A percentile compares a stretch with the other conserved stretches of the same genome.
Conservation (phyloP, 2,888 invertebrate genomes). For the Mesoligia furuncula region DNA sequence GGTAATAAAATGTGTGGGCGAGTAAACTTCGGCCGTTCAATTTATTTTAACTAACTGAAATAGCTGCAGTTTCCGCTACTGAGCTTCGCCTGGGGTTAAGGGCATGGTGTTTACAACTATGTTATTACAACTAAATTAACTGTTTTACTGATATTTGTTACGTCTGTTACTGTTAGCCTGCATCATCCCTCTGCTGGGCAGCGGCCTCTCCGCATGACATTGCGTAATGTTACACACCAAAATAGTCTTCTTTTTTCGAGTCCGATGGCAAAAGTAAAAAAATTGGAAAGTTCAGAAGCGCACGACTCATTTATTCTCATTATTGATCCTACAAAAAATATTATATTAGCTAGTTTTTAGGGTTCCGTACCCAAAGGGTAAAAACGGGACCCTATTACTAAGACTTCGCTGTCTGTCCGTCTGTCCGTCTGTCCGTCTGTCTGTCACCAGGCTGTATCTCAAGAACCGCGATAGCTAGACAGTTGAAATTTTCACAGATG, state of each 20-base stretch:
- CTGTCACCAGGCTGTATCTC: too few species aligned
- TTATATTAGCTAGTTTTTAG: too few species aligned
- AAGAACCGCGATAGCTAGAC: too few species aligned
- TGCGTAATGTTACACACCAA: background rate
- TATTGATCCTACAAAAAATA: too few species aligned
- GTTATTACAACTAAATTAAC: slow-evolving; percentile 17
- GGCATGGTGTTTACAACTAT: slow-evolving; percentile 59
- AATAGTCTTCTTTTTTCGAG: background rate
- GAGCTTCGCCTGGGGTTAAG: slow-evolving; percentile 64
- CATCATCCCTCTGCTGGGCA: background rate
- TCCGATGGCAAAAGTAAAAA: background rate
- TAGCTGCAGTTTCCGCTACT: slow-evolving; percentile 77
- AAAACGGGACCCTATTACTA: too few species aligned
- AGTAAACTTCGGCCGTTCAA: slow-evolving; percentile 71
- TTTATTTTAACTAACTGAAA: slow-evolving; percentile 84
- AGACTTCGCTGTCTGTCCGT: too few species aligned
- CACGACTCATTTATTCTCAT: too few species aligned
- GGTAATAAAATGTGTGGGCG: slow-evolving; percentile 75
- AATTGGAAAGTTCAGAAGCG: too few species aligned
- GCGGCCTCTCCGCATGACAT: background rate
- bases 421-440: too few species aligned
- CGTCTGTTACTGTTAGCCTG: background rate
- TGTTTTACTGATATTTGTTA: slow-evolving; percentile 4
- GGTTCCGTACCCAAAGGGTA: too few species aligned
- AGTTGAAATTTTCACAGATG: too few species aligned